Conservation (phyloP, 2,888 invertebrate species). For the Eupeodes latifasciatus region DNA sequence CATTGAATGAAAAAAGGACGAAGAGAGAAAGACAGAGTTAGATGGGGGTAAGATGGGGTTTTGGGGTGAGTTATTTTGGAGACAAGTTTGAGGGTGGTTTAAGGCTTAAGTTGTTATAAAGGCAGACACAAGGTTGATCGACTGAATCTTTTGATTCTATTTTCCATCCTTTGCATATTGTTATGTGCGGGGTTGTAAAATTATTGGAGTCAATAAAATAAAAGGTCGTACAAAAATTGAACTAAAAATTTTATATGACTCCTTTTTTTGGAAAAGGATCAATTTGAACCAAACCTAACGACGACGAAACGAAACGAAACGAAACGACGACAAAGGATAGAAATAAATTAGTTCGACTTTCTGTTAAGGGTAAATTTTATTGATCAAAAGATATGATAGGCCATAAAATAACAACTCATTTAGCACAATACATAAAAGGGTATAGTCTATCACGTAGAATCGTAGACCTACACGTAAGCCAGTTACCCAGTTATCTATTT, state of each 20-base stretch:
- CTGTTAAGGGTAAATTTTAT: background rate
- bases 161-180: conserved; percentile 23
- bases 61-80: background rate
- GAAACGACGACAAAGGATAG: background rate
- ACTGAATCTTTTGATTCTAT: conserved; percentile 18
- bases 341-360: conserved; percentile 7
- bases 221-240: conserved; percentile 36
- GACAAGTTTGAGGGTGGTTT: background rate
- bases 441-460: no score
- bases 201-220: conserved; percentile 49
- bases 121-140: conserved; percentile 35
- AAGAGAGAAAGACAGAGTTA: background rate
- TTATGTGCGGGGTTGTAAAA: conserved; percentile 25
- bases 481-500: no score
- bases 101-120: background rate
- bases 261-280: conserved; percentile 18
- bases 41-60: background rate
- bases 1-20: background rate
- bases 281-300: background rate
- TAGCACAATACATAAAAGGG: no score
- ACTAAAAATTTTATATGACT: conserved; percentile 28
- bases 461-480: no score
- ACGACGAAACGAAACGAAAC: no score
- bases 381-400: background rate
- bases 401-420: background rate